A percentile compares a stretch with the other conserved stretches of the same genome.
phyloP scores from a whole-genome alignment of 2,888 invertebrate species.

The Polyploca ridens region DNA sequence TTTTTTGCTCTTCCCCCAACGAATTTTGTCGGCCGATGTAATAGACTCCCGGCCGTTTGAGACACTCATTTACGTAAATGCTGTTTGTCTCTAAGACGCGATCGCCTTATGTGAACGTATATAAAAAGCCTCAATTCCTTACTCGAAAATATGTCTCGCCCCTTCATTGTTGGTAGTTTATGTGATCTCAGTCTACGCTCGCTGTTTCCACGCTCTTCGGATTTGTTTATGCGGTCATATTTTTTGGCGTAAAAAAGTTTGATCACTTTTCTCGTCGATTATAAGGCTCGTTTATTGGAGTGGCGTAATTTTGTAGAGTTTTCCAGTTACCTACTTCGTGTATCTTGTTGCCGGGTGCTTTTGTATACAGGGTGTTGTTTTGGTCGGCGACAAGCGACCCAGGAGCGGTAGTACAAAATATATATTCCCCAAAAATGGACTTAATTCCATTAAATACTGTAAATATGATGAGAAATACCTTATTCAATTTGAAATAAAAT shows the following conservation, averaged over 20 bases:
- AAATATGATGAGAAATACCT: too few species aligned
- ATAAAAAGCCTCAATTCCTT: slow-evolving; percentile 34
- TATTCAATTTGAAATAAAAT: too few species aligned
- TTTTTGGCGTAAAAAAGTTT: slow-evolving; percentile 17
- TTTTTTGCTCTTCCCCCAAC: slow-evolving; percentile 44
- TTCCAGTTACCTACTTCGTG: neutral
- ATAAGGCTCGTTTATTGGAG: slow-evolving; percentile 8
- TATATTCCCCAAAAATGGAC: too few species aligned
- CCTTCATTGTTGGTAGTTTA: slow-evolving; percentile 46
- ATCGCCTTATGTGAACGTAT: slow-evolving; percentile 28
- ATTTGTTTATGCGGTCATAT: slow-evolving; percentile 33
- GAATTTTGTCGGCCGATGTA: slow-evolving; percentile 58
- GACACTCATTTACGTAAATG: slow-evolving; percentile 47
- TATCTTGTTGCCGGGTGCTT: neutral
- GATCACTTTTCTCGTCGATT: slow-evolving; percentile 17
- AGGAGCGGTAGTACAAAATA: too few species aligned
- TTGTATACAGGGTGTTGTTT: too few species aligned
- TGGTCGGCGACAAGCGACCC: too few species aligned
- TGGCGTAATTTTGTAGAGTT: neutral
- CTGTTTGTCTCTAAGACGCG: slow-evolving; percentile 32
- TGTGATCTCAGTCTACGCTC: slow-evolving; percentile 33
- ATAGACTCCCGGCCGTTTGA: slow-evolving; percentile 51
- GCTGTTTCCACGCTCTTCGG: slow-evolving; percentile 44
- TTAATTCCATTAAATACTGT: too few species aligned
- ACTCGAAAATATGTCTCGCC: slow-evolving; percentile 42